Base-by-base conservation (phyloP, 2,113 vertebrate genomes). In the Oenanthe oenanthe region DNA sequence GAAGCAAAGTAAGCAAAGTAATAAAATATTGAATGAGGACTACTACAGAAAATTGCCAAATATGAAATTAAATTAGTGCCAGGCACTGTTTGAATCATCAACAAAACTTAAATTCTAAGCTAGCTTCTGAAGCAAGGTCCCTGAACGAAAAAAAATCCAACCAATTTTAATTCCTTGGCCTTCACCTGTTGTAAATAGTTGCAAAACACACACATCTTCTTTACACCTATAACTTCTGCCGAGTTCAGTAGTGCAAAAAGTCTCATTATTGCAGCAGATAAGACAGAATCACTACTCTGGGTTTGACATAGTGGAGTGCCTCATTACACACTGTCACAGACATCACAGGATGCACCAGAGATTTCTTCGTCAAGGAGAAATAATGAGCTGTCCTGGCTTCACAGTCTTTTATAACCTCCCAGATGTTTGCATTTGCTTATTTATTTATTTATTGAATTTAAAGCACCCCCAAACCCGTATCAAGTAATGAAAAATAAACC, bases 321-420 rank as follows among this genome's bases (percentile, higher is more conserved):
- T 94, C 88, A 89, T 96, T 95, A 94, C 80, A 81, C 71, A 68
- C 53, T 77, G 94, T 96, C 95, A 96, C 81, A 96, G 90, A 70
- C 92, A 97, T 92, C 94, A 96, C 61, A 91, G 81, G 51, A 81
- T 93, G 71, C 62, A 93, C 42, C 47, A 91, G 65, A 75, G 57
- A 96, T 75, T 92, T 89, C 88, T 92, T 78, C 9, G n/a, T 96
- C 86, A 95, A 70, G 74, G 85, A 94, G 93, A 93, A 93, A 91
- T 89, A 97, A 97, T 95, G 95, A 97, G 95, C 95, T 95, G 92
- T 96, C 95, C 84, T 79, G 86, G 62, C 66, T 71, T 62, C 54
- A 85, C 51, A 36, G 40, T 45, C 71, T 88, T 92, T 95, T 82
- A 66, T 26, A 80, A 81, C 54, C 31, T 74, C 77, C 83, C 84